Percentiles rank a stretch among this genome's conserved stretches.
Conservation (phyloP, 2,888 invertebrate genomes). For the Lasioglossum marginatum region DNA sequence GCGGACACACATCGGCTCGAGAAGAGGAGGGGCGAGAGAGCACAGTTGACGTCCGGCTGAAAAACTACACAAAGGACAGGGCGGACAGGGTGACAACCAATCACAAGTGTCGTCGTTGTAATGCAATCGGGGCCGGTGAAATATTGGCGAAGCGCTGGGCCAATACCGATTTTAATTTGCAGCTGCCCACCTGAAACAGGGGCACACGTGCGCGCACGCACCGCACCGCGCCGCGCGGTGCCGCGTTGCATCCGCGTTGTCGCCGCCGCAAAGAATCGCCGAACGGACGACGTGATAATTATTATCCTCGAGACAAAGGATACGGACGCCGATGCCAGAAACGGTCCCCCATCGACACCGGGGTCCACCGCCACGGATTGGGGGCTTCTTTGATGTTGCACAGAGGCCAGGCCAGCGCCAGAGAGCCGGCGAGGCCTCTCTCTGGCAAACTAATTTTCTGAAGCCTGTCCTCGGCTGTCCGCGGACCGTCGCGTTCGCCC, state of each 20-base stretch:
- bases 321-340: constrained; percentile 67
- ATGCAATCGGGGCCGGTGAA: constrained; percentile 53
- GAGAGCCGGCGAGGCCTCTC: background rate
- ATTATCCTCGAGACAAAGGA: constrained; percentile 75
- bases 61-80: constrained; percentile 51
- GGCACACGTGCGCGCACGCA: constrained; percentile 29
- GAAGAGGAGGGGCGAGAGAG: background rate
- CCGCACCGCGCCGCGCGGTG: background rate
- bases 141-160: constrained; percentile 48
- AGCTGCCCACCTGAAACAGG: constrained; percentile 25
- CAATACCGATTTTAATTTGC: constrained; percentile 67
- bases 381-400: constrained; percentile 72
- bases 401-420: constrained; percentile 37
- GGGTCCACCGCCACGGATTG: constrained; percentile 16
- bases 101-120: constrained; percentile 60
- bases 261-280: constrained; percentile 75
- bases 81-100: constrained; percentile 55
- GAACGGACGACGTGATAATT: constrained; percentile 79
- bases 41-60: constrained; percentile 19
- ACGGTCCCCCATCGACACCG: constrained; percentile 68
- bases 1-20: background rate
- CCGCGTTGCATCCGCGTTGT: background rate
- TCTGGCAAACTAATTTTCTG: constrained; percentile 73
- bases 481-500: constrained; percentile 69
- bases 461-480: constrained; percentile 74